Conservation (phyloP, 2,888 invertebrate species). For the Leucophenga montana region DNA sequence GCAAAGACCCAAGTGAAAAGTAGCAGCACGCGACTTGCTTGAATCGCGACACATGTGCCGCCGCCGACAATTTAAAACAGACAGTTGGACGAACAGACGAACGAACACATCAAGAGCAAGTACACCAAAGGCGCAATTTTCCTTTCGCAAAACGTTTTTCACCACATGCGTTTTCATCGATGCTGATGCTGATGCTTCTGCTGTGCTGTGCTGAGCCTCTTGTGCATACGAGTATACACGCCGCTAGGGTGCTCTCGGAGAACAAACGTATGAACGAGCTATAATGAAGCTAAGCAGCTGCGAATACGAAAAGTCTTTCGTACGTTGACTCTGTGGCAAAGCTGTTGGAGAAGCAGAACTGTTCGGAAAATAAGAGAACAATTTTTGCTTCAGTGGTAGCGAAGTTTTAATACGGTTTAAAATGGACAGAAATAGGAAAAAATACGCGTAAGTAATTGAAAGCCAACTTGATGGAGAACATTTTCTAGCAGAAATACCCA, state of each 20-base stretch:
- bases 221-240: background rate
- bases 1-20: constrained; percentile 6
- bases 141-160: constrained; percentile 22
- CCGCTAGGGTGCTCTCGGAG: background rate
- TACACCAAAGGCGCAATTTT: constrained; percentile 23
- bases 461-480: too few species aligned
- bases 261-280: background rate
- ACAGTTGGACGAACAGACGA: background rate
- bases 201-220: too few species aligned
- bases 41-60: constrained; percentile 62
- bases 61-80: constrained; percentile 37
- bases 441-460: too few species aligned
- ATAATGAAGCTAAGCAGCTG: constrained; percentile 10
- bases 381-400: too few species aligned
- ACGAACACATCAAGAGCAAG: constrained; percentile 32
- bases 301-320: constrained; percentile 1
- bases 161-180: background rate
- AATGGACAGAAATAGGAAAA: too few species aligned
- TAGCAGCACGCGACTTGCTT: constrained; percentile 58
- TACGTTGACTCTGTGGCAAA: background rate
- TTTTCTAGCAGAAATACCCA: too few species aligned
- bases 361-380: too few species aligned
- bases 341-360: background rate
- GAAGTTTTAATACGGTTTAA: too few species aligned
- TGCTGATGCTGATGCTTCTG: too few species aligned